Evolutionary conservation across 2,797 vertebrate species (phyloP).

Genomic region (Scarus forsteni): DNA sequence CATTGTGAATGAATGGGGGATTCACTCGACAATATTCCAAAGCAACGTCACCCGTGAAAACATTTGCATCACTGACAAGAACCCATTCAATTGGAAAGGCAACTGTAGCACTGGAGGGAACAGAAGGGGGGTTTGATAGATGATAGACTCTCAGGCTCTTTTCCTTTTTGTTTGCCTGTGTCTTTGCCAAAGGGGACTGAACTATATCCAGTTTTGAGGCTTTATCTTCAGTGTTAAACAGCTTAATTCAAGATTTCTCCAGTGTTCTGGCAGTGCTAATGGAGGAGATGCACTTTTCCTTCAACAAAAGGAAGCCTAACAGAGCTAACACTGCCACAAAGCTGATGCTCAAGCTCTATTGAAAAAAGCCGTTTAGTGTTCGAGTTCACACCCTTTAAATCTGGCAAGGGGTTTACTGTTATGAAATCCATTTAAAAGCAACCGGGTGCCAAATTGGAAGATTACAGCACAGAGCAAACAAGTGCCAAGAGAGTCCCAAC

Average conservation of each 20-base stretch:
- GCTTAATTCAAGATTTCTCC: slow-evolving; percentile 48
- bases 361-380: slow-evolving; percentile 20
- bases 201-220: slow-evolving; percentile 28
- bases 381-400: slow-evolving; percentile 24
- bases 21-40: slow-evolving; percentile 70
- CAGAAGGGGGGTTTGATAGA: slow-evolving; percentile 63
- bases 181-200: slow-evolving; percentile 47
- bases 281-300: slow-evolving; percentile 6
- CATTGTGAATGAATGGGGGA: slow-evolving; percentile 63
- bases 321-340: slow-evolving; percentile 35
- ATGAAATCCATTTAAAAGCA: slow-evolving; percentile 29
- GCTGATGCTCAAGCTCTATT: slow-evolving; percentile 16
- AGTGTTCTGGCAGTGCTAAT: slow-evolving; percentile 19
- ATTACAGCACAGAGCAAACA: slow-evolving; percentile 46
- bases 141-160: slow-evolving; percentile 43
- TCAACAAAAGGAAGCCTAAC: slow-evolving; percentile 23
- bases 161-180: slow-evolving; percentile 11
- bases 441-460: slow-evolving; percentile 45
- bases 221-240: slow-evolving; percentile 46
- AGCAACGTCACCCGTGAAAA: slow-evolving; percentile 74
- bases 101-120: slow-evolving; percentile 67
- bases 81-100: slow-evolving; percentile 74
- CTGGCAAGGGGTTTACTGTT: slow-evolving; percentile 32
- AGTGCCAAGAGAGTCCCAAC: slow-evolving; percentile 21
- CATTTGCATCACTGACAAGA: slow-evolving; percentile 81